A percentile compares a stretch with the other conserved stretches of the same genome.
These are phyloP conservation scores for Solenopsis invicta DNA, from an alignment of 1,140 invertebrate species.

Conservation along the genomic window DNA sequence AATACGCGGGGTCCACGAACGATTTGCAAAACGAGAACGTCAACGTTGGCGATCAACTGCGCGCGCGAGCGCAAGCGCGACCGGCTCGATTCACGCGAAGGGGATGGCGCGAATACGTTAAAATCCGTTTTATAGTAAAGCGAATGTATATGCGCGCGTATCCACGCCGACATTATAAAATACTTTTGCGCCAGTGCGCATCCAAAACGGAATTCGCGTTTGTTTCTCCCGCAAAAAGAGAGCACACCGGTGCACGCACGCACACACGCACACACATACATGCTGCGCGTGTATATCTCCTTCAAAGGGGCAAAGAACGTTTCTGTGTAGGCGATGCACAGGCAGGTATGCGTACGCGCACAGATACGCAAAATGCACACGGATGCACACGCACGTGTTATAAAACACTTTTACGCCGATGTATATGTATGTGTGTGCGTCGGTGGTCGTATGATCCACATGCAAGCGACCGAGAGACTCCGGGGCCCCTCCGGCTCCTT, in stretches of 20 bases:
- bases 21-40: constrained; percentile 23
- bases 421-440: constrained; percentile 10
- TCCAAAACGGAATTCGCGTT: constrained; percentile 58
- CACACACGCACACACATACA: neutral
- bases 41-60: constrained; percentile 18
- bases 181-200: constrained; percentile 46
- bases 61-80: neutral
- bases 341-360: neutral
- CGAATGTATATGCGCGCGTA: neutral
- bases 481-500: constrained; percentile 67
- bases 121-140: constrained; percentile 35
- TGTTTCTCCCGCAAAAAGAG: constrained; percentile 44
- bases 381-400: neutral
- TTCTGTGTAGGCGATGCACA: neutral
- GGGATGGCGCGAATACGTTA: neutral
- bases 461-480: constrained; percentile 33
- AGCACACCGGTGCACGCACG: neutral
- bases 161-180: constrained; percentile 54
- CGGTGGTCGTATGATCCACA: constrained; percentile 42
- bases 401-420: constrained; percentile 42
- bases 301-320: constrained; percentile 48
- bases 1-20: constrained; percentile 4
- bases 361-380: neutral
- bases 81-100: constrained; percentile 12
- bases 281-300: neutral